Evolutionary conservation across 2,888 invertebrate species (phyloP), one percentile per base, ranked within the genome.

Genomic region (Lasius fuliginosus): DNA sequence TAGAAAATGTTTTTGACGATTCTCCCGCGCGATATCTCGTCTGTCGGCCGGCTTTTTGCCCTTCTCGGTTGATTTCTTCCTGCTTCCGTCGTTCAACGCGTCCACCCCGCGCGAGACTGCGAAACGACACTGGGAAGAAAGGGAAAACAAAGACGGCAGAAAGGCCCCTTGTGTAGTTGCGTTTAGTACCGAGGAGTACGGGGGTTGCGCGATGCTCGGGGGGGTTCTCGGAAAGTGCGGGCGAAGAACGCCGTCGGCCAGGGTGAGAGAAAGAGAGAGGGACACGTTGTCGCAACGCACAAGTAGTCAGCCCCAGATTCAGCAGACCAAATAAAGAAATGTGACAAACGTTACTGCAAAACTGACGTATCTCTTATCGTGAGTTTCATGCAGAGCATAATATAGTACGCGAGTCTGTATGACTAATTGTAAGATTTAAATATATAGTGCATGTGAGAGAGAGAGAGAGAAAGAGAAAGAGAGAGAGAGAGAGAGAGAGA

Each of bases 71-170:
- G 86, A 89, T 86, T 87, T 74, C 85, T 89, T 83, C 86, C 86
- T 74, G 87, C 88, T 87, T 89, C 90, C 87, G 87, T 90, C 88
- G 88, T 87, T 88, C 85, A 86, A 88, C 90, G 90, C 90, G 90
- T 90, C 87, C 89, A 86, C 86, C 90, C 86, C 90, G 87, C 89
- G 84, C 86, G 88, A 89, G 90, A 87, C 90, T 92, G 89, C 92
- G 91, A 92, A 94, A 94, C 94, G 94, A 94, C 93, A 95, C 95
- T 94, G 94, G 90, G 93, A 94, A 94, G 94, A 94, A 94, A 90
- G 94, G 93, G 94, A 94, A 94, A 95, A 95, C 94, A 94, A 95
- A 94, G 94, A 93, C 93, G 92, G 92, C 89, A 91, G 92, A 92
- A 92, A 93, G 92, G 92, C 92, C 93, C 93, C 92, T 89, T 86